Evolutionary conservation across 2,888 invertebrate genomes (phyloP), one percentile per base, ranked within the genome.

Genomic region (Metacarcinus magister): DNA sequence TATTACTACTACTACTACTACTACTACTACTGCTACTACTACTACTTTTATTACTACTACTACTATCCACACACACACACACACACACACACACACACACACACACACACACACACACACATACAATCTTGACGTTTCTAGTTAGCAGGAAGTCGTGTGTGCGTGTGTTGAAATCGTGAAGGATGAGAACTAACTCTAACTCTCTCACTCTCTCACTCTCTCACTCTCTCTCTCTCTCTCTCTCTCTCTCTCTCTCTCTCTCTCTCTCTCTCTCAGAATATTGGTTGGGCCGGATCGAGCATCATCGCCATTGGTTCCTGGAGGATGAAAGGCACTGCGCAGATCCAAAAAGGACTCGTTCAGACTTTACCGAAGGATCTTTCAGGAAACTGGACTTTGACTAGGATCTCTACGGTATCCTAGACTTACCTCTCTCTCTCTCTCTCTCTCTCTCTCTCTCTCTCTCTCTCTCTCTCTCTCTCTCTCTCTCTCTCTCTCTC

Each of bases 201-300:
- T 93, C 32, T 28, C 67, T 32, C 95, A 92, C 60, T 97, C 97
- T n/a, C 98, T 82, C 82, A 97, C 92, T 93, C 32, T 28, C 44
- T 32, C 95, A 92, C 93, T 93, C 60, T 93, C 32, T 28, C 28
- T 54, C 92, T n/a, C 28, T 48, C 54, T 92, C 54, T 19, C 32
- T 28, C 54, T 48, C 46, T 16, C 39, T 39, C 19, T 92, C 43
- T 39, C 3, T 39, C 19, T 92, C 43, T 44, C 43, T 43, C 8
- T 10, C 92, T 44, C 43, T 13, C 67, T n/a, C 95, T 93, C 60
- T 97, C 97, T 19, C 98, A 97, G 98, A 98, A 94, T 98, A 98
- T 95, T 99, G 99, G 99, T 98, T 98, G 97, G 98, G 98, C 97
- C 99, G 98, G 97, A 97, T 99, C 97, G 98, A 98, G 97, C 98